Base-by-base conservation (phyloP, 23 tunicate species). In the Ascidia mentula region DNA sequence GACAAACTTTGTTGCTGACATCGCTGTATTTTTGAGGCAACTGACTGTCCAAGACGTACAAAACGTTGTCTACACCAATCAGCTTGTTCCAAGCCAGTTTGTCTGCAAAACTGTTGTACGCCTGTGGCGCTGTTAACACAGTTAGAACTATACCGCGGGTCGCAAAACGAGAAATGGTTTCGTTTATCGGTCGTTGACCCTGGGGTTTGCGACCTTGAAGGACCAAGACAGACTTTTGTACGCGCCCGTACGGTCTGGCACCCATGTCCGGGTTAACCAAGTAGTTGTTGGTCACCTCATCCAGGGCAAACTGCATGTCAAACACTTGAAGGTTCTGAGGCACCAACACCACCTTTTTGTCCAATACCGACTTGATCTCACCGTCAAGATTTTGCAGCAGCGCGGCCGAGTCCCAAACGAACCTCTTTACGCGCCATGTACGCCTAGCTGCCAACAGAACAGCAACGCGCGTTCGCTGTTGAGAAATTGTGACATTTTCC, bases 281-380 rank as follows among this genome's bases (percentile, higher is more conserved):
- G 53, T 74, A 76, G 33, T 32, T 74, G 0, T 28, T 35, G 9
- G 36, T 31, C 0, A 59, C 74, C 26, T 46, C 36, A 17, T 74
- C 81, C 38, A 83, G n/a, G 22, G 87, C 87, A 59, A 53, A 83
- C 32, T 76, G 33, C 33, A 83, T 69, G 59, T 83, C 80, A 24
- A 83, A 83, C 18, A 40, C 31, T 17, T 28, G 7, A 1, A 26
- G 17, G 6, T 36, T 45, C 70, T 77, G 5, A 7, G 40, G 30
- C 32, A 32, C 34, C 36, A 70, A 34, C 18, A 34, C 24, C 17
- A 46, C 40, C n/a, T 59, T 80, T 13, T 18, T 9, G 36, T 37
- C 42, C 12, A 80, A 12, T 34, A 12, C 32, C 30, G 72, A 38
- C 76, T 40, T 8, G n/a, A 76, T 74, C 9, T 28, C 32, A 18